Evolutionary conservation across 2,888 invertebrate genomes (phyloP), one percentile per base, ranked within the genome.

Genomic region (Macropis europaea): DNA sequence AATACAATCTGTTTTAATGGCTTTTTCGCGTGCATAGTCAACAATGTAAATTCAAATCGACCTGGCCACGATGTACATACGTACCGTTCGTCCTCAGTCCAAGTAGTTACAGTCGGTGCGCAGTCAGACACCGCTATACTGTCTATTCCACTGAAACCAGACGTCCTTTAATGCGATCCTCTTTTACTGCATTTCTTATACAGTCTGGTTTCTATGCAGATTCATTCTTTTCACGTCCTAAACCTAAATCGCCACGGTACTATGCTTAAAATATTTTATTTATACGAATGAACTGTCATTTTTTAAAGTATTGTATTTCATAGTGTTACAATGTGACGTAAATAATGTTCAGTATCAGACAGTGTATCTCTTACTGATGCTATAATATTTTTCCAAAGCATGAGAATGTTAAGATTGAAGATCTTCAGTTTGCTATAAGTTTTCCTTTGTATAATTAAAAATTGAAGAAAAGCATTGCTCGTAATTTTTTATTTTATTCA

Each of bases 61-160:
- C 13, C n/a, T 15, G 15, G n/a, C 6, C n/a, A n/a, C n/a, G n/a
- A n/a, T 5, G 30, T 15, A 40, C n/a, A n/a, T n/a, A n/a, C 22
- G 30, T 38, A 47, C 5, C 24, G 48, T 24, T 30, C 24, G 2
- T 6, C n/a, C 15, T 6, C 7, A 15, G 15, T 19, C 9, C 11
- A 7, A 67, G 67, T 67, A 63, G 54, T 67, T 15, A 26, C 2
- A 9, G 17, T 17, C 54, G 7, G 22, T 4, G 5, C n/a, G 15
- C 17, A 15, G 40, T 9, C 67, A 48, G 63, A 48, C 34, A 7
- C 1, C 2, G 2, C 1, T 1, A 22, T 40, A 34, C 15, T 60
- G 38, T 36, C 34, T 13, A 26, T 32, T 19, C 42, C 11, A 42
- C 26, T 24, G 30, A 19, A 17, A 63, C 38, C 30, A 13, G 13